Evolutionary conservation across 2,113 vertebrate genomes (phyloP).

Genomic region (Pteronura brasiliensis): DNA sequence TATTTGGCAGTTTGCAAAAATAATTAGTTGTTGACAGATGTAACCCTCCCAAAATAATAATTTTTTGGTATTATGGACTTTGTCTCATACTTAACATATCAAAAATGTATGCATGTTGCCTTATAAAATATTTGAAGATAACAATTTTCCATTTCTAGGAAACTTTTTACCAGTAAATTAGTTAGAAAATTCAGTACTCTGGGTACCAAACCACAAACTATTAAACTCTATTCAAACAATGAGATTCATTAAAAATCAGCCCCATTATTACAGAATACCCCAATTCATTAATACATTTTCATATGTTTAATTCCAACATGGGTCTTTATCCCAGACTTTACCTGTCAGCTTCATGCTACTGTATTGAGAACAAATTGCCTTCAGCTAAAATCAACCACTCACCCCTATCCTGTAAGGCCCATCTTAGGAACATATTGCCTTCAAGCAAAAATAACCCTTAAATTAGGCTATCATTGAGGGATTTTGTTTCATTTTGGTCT

Average conservation of each 20-base stretch:
- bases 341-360: background rate
- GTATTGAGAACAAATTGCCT: background rate
- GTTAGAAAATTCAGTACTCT: background rate
- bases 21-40: background rate
- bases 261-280: background rate
- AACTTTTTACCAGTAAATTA: background rate
- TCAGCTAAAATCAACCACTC: background rate
- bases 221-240: background rate
- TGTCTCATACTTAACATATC: background rate
- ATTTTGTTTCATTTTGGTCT: background rate
- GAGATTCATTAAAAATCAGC: background rate
- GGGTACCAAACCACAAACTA: background rate
- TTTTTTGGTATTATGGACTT: background rate
- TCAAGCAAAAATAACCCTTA: background rate
- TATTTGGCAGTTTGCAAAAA: background rate
- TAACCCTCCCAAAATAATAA: background rate
- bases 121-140: slow-evolving; percentile 4
- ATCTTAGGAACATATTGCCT: background rate
- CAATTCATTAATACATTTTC: background rate
- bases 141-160: background rate
- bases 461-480: background rate
- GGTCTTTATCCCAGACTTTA: background rate
- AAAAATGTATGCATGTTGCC: background rate
- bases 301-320: background rate
- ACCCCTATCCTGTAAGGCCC: background rate